A percentile compares a stretch with the other conserved stretches of the same genome.
These are phyloP conservation scores for Forbesichthys agassizii DNA, from an alignment of 2,113 vertebrate species.

Conservation along the genomic window DNA sequence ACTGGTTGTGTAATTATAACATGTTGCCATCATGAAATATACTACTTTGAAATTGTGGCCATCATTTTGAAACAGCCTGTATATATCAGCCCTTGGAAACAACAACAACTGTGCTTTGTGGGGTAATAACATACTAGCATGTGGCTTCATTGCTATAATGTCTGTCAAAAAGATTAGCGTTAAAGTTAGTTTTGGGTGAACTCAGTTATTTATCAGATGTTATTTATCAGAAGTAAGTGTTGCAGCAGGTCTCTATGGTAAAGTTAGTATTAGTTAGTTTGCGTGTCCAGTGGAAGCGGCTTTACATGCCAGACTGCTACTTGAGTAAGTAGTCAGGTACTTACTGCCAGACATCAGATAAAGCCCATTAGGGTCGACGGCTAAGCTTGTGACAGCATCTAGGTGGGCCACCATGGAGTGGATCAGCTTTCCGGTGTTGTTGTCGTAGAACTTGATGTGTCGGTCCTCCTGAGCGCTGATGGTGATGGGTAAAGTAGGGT, in stretches of 20 bases:
- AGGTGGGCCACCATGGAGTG: slow-evolving; percentile 99
- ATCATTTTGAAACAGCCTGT: too few relatives aligned
- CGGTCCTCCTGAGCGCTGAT: slow-evolving; percentile 97
- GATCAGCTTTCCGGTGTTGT: slow-evolving; percentile 96
- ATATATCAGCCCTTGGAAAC: too few relatives aligned
- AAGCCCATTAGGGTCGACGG: slow-evolving; percentile 96
- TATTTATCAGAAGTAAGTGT: not conserved
- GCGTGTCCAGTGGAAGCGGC: not conserved
- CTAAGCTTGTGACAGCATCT: slow-evolving; percentile 97
- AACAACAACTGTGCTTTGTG: too few relatives aligned
- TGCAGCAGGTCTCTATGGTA: not conserved
- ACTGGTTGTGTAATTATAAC: too few relatives aligned
- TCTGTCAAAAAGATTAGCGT: too few relatives aligned
- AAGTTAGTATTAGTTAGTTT: not conserved
- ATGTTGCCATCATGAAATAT: too few relatives aligned
- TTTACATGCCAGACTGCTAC: not conserved
- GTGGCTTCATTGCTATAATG: too few relatives aligned
- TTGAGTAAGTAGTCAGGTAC: slow-evolving; percentile 61
- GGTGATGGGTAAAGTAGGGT: slow-evolving; percentile 97
- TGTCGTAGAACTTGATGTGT: slow-evolving; percentile 98
- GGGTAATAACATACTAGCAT: too few relatives aligned
- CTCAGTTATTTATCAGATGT: too few relatives aligned
- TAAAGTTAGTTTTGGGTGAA: too few relatives aligned
- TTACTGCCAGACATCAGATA: slow-evolving; percentile 99
- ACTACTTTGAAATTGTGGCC: too few relatives aligned